These are phyloP conservation scores for Pentalonia nigronervosa DNA, from an alignment of 1,140 invertebrate genomes.

Conservation along the genomic window DNA sequence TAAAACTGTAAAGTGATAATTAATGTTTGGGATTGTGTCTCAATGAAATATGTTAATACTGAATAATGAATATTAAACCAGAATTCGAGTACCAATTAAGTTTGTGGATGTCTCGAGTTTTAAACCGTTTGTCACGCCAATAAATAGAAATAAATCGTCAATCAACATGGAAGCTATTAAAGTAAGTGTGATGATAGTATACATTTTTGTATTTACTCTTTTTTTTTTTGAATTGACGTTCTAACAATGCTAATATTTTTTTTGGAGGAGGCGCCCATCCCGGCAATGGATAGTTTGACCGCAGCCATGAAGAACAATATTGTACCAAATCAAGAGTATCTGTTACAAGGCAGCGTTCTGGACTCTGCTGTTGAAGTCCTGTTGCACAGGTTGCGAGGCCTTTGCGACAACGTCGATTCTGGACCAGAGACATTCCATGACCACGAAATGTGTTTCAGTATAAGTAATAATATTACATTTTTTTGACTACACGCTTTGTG, in stretches of 20 bases:
- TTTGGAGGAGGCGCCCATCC: conserved; percentile 65
- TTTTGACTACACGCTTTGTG: background rate
- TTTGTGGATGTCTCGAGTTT: background rate
- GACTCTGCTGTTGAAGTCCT: conserved; percentile 93
- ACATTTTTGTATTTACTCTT: background rate
- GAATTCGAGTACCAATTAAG: background rate
- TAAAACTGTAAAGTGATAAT: background rate
- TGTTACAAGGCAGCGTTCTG: conserved; percentile 70
- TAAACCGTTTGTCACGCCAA: background rate
- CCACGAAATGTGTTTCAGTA: conserved; percentile 85
- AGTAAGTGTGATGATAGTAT: background rate
- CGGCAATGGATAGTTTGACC: conserved; percentile 79
- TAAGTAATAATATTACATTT: conserved; percentile 65
- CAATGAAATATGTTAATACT: background rate
- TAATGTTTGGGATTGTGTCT: background rate
- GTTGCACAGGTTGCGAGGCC: conserved; percentile 85
- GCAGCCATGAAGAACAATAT: conserved; percentile 83
- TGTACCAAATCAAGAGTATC: conserved; percentile 73
- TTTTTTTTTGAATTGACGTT: background rate
- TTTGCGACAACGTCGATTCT: conserved; percentile 93
- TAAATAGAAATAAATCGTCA: background rate
- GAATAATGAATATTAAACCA: background rate
- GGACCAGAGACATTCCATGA: conserved; percentile 91
- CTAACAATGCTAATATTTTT: background rate
- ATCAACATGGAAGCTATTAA: background rate